Conservation (phyloP, 2,797 vertebrate genomes). For the Microctenopoma stevenorrisi region DNA sequence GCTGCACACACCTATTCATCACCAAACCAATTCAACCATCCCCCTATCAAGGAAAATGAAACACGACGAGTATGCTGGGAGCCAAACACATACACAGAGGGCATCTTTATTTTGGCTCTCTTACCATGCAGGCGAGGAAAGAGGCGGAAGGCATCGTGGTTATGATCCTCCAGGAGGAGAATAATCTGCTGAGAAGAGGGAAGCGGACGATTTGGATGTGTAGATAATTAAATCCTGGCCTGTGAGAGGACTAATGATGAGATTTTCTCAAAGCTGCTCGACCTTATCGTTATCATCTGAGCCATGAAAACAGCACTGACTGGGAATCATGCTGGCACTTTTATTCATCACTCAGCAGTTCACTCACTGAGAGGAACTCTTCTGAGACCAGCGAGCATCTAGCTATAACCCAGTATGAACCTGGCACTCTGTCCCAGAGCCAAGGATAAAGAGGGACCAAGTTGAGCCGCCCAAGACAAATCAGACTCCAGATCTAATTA, state of each 20-base stretch:
- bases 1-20: slow-evolving; percentile 46
- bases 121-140: slow-evolving; percentile 49
- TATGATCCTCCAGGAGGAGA: slow-evolving; percentile 74
- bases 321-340: slow-evolving; percentile 59
- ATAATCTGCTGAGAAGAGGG: slow-evolving; percentile 75
- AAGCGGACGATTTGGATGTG: slow-evolving; percentile 71
- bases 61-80: neutral
- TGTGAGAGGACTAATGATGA: slow-evolving; percentile 82
- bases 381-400: slow-evolving; percentile 48
- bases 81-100: slow-evolving; percentile 4
- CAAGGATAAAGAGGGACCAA: slow-evolving; percentile 32
- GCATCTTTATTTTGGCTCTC: slow-evolving; percentile 53
- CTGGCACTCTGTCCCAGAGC: slow-evolving; percentile 45
- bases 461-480: slow-evolving; percentile 1
- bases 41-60: slow-evolving; percentile 40
- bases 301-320: slow-evolving; percentile 69
- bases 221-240: slow-evolving; percentile 80
- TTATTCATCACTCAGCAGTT: slow-evolving; percentile 77
- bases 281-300: slow-evolving; percentile 74
- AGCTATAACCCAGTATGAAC: slow-evolving; percentile 57
- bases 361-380: slow-evolving; percentile 51
- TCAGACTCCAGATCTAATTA: slow-evolving; percentile 42
- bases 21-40: slow-evolving; percentile 23
- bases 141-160: slow-evolving; percentile 58
- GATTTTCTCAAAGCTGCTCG: slow-evolving; percentile 75